Conservation (phyloP, 2,888 invertebrate species). For the Nipponacmea schrenckii region DNA sequence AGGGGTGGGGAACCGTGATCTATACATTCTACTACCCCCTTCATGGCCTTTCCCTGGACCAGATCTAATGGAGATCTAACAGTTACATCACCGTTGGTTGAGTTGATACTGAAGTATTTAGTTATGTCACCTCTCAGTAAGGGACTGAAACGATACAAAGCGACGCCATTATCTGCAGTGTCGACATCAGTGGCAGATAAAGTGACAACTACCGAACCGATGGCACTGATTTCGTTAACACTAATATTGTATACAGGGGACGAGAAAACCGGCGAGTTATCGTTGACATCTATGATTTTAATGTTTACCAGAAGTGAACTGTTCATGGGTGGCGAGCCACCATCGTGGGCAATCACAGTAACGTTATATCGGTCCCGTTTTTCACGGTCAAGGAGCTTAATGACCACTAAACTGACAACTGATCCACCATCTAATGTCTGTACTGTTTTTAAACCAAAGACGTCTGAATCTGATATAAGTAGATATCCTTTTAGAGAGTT, state of each 20-base stretch:
- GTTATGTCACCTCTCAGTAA: constrained; percentile 39
- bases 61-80: constrained; percentile 44
- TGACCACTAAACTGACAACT: constrained; percentile 43
- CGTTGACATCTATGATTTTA: constrained; percentile 46
- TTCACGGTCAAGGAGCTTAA: constrained; percentile 45
- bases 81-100: constrained; percentile 45
- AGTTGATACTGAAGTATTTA: constrained; percentile 42
- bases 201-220: constrained; percentile 39
- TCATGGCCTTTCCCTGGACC: constrained; percentile 41
- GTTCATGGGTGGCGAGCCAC: constrained; percentile 37
- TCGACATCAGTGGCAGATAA: constrained; percentile 87
- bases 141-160: constrained; percentile 67
- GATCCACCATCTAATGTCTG: constrained; percentile 42
- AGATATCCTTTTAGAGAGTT: constrained; percentile 43
- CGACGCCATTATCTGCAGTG: constrained; percentile 78
- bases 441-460: constrained; percentile 40
- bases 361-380: constrained; percentile 40
- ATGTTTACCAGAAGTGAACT: constrained; percentile 40
- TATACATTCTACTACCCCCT: constrained; percentile 47
- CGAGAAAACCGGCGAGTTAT: constrained; percentile 46
- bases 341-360: constrained; percentile 46
- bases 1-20: constrained; percentile 51
- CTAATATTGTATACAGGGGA: constrained; percentile 41
- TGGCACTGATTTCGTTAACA: constrained; percentile 38
- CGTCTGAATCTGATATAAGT: constrained; percentile 33